Evolutionary conservation across 30 jellyfish, hydroid and myxozoan genomes (phyloP).

Genomic region (Hydractinia symbiolongicarpus): DNA sequence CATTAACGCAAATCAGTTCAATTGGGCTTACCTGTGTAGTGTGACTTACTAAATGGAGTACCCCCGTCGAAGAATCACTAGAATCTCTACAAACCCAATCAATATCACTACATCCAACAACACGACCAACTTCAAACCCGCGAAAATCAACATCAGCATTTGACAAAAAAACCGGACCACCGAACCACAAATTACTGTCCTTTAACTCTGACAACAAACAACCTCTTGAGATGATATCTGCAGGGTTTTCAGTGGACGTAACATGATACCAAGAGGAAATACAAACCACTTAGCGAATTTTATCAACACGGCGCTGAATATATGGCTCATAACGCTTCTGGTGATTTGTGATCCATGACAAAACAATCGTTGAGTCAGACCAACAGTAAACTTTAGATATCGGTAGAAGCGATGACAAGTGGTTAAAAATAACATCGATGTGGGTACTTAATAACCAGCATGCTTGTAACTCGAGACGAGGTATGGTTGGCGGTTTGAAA

Average conservation of each 20-base stretch:
- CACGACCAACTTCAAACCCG: no score
- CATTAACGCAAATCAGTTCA: no score
- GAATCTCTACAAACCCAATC: no score
- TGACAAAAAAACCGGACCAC: no score
- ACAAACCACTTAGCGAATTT: neutral
- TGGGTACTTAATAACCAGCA: neutral
- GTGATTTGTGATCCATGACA: conserved; percentile 1
- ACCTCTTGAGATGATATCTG: conserved; percentile 24
- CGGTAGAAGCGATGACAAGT: neutral
- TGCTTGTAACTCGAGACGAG: conserved; percentile 13
- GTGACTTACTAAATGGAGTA: no score
- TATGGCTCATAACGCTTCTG: neutral
- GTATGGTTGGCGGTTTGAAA: no score
- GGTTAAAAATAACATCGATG: neutral
- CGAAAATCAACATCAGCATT: no score
- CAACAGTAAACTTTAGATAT: neutral
- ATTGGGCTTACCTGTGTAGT: no score
- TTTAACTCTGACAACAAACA: no score
- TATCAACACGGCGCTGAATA: neutral
- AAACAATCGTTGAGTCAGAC: conserved; percentile 22
- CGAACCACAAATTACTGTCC: no score
- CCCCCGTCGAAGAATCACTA: no score
- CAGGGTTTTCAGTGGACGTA: neutral
- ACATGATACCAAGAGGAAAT: conserved; percentile 10
- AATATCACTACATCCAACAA: no score